These are phyloP conservation scores for Orthosia incerta DNA, from an alignment of 2,888 invertebrate species.

Conservation along the genomic window DNA sequence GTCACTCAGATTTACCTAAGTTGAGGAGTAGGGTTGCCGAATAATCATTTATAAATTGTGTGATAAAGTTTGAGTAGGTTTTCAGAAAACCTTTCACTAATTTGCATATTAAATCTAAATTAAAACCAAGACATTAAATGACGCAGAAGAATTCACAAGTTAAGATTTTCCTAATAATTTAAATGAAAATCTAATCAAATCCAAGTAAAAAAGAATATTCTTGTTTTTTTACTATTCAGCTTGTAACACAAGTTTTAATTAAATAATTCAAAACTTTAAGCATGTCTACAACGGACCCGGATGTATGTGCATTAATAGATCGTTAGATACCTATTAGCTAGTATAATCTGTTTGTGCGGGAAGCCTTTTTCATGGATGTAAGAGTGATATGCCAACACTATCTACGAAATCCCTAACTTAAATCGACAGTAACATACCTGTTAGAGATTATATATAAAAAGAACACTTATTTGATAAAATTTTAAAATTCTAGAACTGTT, in stretches of 20 bases:
- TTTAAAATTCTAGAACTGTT: constrained; percentile 82
- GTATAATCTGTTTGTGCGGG: background rate
- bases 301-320: too few species aligned
- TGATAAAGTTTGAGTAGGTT: background rate
- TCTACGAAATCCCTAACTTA: constrained; percentile 6
- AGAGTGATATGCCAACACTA: background rate
- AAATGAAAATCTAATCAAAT: too few species aligned
- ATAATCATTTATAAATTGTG: background rate
- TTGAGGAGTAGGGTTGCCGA: background rate
- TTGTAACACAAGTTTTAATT: too few species aligned
- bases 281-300: too few species aligned
- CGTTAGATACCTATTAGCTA: too few species aligned
- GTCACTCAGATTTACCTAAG: background rate
- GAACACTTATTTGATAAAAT: constrained; percentile 82
- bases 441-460: constrained; percentile 70
- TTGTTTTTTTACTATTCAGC: too few species aligned
- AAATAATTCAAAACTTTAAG: too few species aligned
- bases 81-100: background rate
- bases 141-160: background rate
- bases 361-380: background rate
- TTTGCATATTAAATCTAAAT: background rate
- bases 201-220: too few species aligned
- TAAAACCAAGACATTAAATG: background rate
- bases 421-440: constrained; percentile 47
- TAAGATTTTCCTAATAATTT: too few species aligned